Evolutionary conservation across 2,113 vertebrate genomes (phyloP).

Genomic region (Mesembrinibis cayennensis): DNA sequence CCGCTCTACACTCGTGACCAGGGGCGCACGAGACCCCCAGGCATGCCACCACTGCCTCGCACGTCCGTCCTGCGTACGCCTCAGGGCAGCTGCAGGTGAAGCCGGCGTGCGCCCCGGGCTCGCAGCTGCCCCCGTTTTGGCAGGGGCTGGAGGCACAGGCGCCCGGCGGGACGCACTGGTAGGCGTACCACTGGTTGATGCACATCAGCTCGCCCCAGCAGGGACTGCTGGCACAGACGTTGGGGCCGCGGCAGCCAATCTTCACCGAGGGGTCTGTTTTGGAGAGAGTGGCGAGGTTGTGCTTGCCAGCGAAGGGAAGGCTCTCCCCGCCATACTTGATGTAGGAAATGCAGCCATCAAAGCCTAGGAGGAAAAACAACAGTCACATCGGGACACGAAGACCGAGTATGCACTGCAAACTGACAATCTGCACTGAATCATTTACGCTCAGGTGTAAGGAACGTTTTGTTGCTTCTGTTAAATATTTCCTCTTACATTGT

Average conservation of each 20-base stretch:
- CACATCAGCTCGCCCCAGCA: conserved; percentile 93
- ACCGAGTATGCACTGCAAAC: fast-evolving
- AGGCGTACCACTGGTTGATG: conserved; percentile 92
- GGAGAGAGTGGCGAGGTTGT: conserved; percentile 82
- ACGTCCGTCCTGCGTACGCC: conserved; percentile 82
- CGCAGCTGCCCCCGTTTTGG: conserved; percentile 90
- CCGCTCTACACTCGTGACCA: conserved; percentile 80
- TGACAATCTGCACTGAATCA: background rate
- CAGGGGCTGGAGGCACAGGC: conserved; percentile 90
- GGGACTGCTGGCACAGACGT: conserved; percentile 90
- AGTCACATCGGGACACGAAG: background rate
- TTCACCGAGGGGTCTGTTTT: conserved; percentile 86
- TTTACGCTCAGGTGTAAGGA: background rate
- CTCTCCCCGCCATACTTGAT: conserved; percentile 87
- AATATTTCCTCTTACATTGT: background rate
- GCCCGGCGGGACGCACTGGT: conserved; percentile 88
- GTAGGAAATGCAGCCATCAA: conserved; percentile 90
- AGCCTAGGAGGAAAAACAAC: conserved; percentile 75
- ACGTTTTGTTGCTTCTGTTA: background rate
- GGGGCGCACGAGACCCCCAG: conserved; percentile 84
- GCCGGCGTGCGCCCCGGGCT: conserved; percentile 73
- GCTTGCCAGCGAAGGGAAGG: conserved; percentile 89
- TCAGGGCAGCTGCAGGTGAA: conserved; percentile 91
- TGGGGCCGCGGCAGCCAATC: conserved; percentile 90
- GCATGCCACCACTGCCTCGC: conserved; percentile 88